phyloP scores from a whole-genome alignment of 2,888 invertebrate species.

The Eupithecia subumbrata region DNA sequence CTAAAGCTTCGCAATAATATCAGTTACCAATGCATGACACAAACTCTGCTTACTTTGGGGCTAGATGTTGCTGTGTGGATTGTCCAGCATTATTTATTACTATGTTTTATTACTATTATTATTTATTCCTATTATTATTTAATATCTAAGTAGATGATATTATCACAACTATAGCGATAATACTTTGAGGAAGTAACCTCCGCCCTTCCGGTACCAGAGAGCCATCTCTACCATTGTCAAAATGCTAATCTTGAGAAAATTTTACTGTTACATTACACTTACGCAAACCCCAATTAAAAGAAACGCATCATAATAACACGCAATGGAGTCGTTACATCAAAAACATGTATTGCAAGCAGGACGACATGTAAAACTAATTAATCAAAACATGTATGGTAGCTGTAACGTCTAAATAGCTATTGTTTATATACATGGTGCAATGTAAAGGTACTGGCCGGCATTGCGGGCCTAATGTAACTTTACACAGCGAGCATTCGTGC shows the following conservation, averaged over 20 bases:
- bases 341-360: conserved; percentile 55
- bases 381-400: conserved; percentile 41
- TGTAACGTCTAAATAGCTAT: conserved; percentile 39
- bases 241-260: conserved; percentile 31
- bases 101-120: no score
- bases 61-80: no score
- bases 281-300: conserved; percentile 56
- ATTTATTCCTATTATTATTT: no score
- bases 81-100: no score
- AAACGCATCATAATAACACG: conserved; percentile 54
- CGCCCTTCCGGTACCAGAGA: conserved; percentile 21
- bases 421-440: conserved; percentile 33
- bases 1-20: no score
- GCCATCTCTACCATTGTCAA: conserved; percentile 30
- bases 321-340: conserved; percentile 57
- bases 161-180: neutral
- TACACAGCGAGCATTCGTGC: neutral
- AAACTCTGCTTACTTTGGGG: no score
- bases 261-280: conserved; percentile 50
- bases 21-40: no score
- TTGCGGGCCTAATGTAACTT: neutral
- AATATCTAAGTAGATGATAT: neutral
- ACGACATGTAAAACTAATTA: conserved; percentile 54
- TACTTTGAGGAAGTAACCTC: conserved; percentile 11
- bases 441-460: neutral